These are phyloP conservation scores for Conus betulinus DNA, from an alignment of 1,140 invertebrate genomes.

Conservation along the genomic window DNA sequence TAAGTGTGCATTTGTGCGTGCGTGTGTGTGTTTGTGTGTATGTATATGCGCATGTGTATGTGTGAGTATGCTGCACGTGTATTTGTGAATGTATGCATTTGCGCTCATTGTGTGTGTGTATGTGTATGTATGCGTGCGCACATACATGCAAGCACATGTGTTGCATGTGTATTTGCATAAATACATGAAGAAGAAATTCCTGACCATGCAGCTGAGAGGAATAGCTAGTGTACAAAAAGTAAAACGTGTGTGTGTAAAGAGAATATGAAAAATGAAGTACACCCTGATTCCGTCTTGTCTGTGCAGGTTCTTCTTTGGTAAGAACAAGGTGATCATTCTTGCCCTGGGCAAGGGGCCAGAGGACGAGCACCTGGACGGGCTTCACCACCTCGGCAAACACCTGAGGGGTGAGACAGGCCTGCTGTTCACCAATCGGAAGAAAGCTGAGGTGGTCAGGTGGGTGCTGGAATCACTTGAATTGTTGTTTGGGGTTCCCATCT, in stretches of 20 bases:
- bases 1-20: no score
- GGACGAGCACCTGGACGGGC: conserved; percentile 88
- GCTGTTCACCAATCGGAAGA: conserved; percentile 92
- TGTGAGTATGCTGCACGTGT: no score
- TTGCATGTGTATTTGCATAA: no score
- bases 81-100: no score
- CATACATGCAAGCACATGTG: neutral
- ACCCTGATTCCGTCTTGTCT: neutral
- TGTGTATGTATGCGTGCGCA: neutral
- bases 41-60: no score
- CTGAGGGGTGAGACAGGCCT: conserved; percentile 94
- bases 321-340: conserved; percentile 96
- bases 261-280: neutral
- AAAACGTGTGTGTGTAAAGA: neutral
- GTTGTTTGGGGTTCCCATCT: no score
- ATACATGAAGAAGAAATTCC: no score
- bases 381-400: conserved; percentile 86
- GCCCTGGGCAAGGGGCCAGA: conserved; percentile 90
- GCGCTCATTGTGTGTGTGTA: neutral
- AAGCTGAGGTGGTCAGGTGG: conserved; percentile 68
- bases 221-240: neutral
- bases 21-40: no score
- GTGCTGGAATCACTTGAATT: neutral
- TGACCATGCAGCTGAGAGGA: no score
- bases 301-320: conserved; percentile 93